Conservation (phyloP, 2,797 vertebrate species). For the Tympanoctomys barrerae region DNA sequence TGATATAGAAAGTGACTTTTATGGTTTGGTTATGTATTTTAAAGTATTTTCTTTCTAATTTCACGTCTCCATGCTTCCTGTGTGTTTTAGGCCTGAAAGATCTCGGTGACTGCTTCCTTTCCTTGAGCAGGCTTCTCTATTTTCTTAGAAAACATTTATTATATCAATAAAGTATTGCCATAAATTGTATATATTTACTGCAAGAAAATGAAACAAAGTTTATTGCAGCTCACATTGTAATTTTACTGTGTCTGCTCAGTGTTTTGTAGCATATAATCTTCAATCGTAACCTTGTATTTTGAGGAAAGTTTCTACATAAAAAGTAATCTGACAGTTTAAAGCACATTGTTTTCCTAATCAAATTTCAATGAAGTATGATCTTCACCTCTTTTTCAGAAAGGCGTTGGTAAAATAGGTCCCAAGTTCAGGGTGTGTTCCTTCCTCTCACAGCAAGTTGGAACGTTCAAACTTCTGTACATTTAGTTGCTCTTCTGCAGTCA, state of each 20-base stretch:
- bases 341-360: background rate
- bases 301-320: background rate
- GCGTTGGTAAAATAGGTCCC: background rate
- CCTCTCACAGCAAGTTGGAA: background rate
- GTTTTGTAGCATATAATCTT: background rate
- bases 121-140: background rate
- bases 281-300: conserved; percentile 19
- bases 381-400: conserved; percentile 27
- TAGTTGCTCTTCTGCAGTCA: background rate
- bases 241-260: background rate
- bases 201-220: conserved; percentile 19
- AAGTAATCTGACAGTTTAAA: conserved; percentile 22
- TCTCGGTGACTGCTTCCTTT: background rate
- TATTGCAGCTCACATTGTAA: background rate
- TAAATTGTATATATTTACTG: conserved; percentile 52
- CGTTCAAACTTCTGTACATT: background rate
- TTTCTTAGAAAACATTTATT: conserved; percentile 37
- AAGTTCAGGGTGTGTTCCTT: background rate
- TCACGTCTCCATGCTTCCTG: background rate
- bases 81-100: background rate
- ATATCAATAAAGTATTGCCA: background rate
- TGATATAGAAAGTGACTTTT: conserved; percentile 24
- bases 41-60: background rate
- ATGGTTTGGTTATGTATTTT: background rate
- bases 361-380: background rate